Evolutionary conservation across 2,888 invertebrate species (phyloP), one percentile per base, ranked within the genome.

Genomic region (Pseudococcus longispinus): DNA sequence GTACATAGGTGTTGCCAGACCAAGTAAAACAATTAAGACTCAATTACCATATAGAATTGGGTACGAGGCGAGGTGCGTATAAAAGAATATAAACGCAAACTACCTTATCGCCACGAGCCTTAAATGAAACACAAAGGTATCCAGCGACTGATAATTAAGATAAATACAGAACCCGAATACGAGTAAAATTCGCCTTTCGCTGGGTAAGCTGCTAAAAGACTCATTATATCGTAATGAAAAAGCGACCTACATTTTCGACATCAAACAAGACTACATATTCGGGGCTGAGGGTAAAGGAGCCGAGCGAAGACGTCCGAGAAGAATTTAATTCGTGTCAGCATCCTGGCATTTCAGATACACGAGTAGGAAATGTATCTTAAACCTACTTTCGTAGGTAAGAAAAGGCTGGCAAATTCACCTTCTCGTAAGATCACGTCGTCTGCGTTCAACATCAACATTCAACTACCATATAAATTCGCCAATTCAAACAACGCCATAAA

Each of bases 171-270:
- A 70, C 29, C 70, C 29, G 70, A 70, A 70, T 70, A 37, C 37
- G 37, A 37, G 37, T 9, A 26, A 26, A 65, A 65, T 13, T 18
- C 70, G 18, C 18, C 15, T 18, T 70, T 26, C 18, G 18, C 20
- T 29, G 3, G 6, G 65, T 26, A 11, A 65, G 65, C 29, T 70
- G 70, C 15, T 70, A 70, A 70, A 70, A 70, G 70, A 29, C 29
- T 70, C 70, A 70, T 70, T 70, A 70, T 70, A 70, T 29, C 70
- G 29, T 70, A 70, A 70, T 70, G 70, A 70, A 70, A 70, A 70
- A 70, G 29, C 70, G 29, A 70, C 70, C 70, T 70, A 70, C 70
- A 70, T 70, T 70, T 60, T 70, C 29, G 15, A 70, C 70, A 70
- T 70, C 70, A 70, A 70, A 70, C 70, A 70, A 70, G 70, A 29